These are phyloP conservation scores for Esox masquinongy DNA, from an alignment of 2,797 vertebrate genomes.

Conservation along the genomic window DNA sequence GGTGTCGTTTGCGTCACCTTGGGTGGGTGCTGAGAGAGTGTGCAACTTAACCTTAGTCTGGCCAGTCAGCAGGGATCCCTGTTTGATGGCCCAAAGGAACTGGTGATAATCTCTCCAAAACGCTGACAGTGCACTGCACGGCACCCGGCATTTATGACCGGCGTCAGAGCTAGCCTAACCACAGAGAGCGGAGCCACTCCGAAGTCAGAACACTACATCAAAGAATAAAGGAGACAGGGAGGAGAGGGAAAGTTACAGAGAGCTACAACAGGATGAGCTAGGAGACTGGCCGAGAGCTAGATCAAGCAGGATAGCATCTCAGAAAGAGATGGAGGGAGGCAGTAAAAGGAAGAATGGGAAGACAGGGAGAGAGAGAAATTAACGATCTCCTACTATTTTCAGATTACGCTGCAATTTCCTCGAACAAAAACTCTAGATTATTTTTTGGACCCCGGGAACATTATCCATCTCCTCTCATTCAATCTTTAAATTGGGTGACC, in stretches of 20 bases:
- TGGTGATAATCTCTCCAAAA: constrained; percentile 59
- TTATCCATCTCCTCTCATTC: constrained; percentile 13
- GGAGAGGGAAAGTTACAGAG: constrained; percentile 12
- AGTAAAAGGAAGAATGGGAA: not conserved
- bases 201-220: constrained; percentile 60
- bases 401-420: not conserved
- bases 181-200: constrained; percentile 9
- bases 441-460: not conserved
- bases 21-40: not conserved
- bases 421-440: not conserved
- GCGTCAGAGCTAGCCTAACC: constrained; percentile 43
- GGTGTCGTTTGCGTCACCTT: constrained; percentile 5
- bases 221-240: constrained; percentile 32
- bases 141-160: constrained; percentile 54
- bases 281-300: not conserved
- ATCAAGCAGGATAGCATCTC: not conserved
- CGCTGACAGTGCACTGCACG: constrained; percentile 63
- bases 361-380: not conserved
- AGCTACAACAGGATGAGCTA: not conserved
- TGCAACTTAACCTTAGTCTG: not conserved
- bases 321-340: not conserved
- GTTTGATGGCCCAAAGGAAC: constrained; percentile 57
- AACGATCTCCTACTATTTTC: not conserved
- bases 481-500: constrained; percentile 12
- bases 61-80: constrained; percentile 4